phyloP scores from a whole-genome alignment of 2,797 vertebrate species.

The Eurystomus glaucurus region DNA sequence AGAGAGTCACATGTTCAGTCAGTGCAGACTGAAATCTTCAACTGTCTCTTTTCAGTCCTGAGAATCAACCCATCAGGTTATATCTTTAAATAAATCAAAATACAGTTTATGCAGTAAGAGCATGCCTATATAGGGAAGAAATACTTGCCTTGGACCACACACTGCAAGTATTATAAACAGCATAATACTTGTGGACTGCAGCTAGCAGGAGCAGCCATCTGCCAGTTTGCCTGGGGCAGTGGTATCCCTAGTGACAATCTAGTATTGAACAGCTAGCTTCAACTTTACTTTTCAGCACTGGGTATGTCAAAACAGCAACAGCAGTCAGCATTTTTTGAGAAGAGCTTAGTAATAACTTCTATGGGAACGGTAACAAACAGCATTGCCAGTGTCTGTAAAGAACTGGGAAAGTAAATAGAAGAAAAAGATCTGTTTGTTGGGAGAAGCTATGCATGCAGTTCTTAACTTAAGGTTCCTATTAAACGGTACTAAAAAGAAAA shows the following conservation, averaged over 20 bases:
- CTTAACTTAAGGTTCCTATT: background rate
- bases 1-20: background rate
- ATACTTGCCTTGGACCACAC: background rate
- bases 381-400: background rate
- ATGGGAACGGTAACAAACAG: background rate
- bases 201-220: background rate
- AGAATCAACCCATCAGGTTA: background rate
- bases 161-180: background rate
- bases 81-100: background rate
- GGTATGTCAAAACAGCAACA: constrained; percentile 2
- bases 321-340: background rate
- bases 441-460: background rate
- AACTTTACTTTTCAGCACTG: background rate
- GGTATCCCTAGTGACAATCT: background rate
- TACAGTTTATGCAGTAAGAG: background rate
- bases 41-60: background rate
- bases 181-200: background rate
- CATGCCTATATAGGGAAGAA: background rate
- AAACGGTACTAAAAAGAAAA: background rate
- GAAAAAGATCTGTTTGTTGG: background rate
- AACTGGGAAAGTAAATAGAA: background rate
- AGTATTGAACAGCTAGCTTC: background rate
- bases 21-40: background rate
- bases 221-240: background rate
- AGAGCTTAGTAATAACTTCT: background rate